Conservation (phyloP, 2,113 vertebrate species). For the Melanotaenia duboulayi region DNA sequence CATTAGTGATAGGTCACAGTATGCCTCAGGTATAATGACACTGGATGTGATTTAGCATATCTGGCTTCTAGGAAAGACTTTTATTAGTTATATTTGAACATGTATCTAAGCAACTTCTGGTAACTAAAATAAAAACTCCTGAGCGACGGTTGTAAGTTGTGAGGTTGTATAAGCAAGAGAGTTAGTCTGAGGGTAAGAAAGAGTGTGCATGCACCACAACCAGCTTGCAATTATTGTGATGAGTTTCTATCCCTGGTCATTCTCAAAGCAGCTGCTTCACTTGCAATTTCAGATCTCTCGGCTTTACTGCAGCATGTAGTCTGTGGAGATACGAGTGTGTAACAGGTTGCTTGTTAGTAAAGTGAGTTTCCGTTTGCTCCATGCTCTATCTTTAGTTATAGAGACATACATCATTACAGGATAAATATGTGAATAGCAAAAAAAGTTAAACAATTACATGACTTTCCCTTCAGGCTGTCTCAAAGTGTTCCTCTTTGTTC, state of each 20-base stretch:
- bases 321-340: constrained; percentile 10
- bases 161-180: not conserved
- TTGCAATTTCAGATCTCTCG: constrained; percentile 61
- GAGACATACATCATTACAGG: constrained; percentile 14
- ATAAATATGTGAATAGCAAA: constrained; percentile 22
- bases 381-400: constrained; percentile 22
- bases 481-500: constrained; percentile 16
- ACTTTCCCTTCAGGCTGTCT: constrained; percentile 36
- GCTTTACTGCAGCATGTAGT: constrained; percentile 28
- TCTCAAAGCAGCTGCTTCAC: constrained; percentile 36
- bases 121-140: constrained; percentile 2
- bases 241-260: constrained; percentile 6
- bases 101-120: constrained; percentile 1
- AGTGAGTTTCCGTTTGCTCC: constrained; percentile 14
- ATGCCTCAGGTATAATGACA: constrained; percentile 3
- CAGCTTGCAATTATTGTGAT: constrained; percentile 31
- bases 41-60: constrained; percentile 25
- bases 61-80: constrained; percentile 16
- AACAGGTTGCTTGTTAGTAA: constrained; percentile 41
- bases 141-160: too few species aligned
- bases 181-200: constrained; percentile 11
- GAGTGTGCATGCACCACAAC: constrained; percentile 15
- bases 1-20: constrained; percentile 58
- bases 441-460: constrained; percentile 24
- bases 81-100: not conserved